These are phyloP conservation scores for Barbus barbus DNA, from an alignment of 2,113 vertebrate genomes.

Conservation along the genomic window DNA sequence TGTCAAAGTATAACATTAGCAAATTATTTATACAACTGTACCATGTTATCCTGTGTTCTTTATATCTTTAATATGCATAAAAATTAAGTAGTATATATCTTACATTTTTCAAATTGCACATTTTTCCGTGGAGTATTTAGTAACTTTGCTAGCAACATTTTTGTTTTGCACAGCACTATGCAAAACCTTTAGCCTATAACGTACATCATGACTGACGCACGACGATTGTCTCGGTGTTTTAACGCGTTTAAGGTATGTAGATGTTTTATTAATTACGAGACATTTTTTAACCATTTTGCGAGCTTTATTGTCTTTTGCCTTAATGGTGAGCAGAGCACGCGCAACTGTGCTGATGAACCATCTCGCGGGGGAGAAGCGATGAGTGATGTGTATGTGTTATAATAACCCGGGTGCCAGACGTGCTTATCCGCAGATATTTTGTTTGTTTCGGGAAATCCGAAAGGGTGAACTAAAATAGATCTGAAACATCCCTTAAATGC, in stretches of 20 bases:
- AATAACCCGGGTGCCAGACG: not conserved
- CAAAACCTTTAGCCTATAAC: not conserved
- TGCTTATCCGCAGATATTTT: not conserved
- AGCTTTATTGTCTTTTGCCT: not conserved
- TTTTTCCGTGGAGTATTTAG: not conserved
- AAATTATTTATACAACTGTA: not conserved
- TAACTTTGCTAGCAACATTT: not conserved
- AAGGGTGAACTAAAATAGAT: not conserved
- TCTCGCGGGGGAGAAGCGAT: not conserved
- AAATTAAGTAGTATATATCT: not conserved
- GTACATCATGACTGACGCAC: not conserved
- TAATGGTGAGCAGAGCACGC: not conserved
- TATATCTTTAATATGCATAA: not conserved
- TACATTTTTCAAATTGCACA: not conserved
- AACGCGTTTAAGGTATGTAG: not conserved
- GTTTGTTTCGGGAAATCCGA: conserved; percentile 7
- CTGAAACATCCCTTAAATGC: conserved; percentile 2
- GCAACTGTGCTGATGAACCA: not conserved
- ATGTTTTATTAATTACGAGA: not conserved
- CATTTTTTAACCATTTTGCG: not conserved
- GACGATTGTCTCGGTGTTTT: not conserved
- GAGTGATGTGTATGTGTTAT: conserved; percentile 7
- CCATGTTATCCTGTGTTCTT: not conserved
- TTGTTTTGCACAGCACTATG: not conserved
- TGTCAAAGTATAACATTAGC: not conserved